These are phyloP conservation scores for Loripinus fragilis DNA, from an alignment of 2,888 invertebrate species.

Conservation along the genomic window DNA sequence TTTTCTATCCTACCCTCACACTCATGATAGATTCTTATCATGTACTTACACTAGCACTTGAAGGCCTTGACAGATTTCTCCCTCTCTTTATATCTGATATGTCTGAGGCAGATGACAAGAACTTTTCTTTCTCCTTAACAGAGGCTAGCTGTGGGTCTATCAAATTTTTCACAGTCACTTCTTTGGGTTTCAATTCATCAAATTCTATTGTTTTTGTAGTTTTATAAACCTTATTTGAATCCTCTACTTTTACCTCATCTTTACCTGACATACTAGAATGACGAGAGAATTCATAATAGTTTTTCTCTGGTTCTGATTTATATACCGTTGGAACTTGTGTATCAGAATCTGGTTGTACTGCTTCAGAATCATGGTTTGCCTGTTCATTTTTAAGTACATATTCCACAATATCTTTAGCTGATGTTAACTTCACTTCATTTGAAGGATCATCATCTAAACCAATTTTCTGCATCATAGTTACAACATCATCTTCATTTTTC, in stretches of 20 bases:
- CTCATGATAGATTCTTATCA: no score
- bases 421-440: background rate
- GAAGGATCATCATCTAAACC: constrained; percentile 46
- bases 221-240: constrained; percentile 46
- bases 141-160: constrained; percentile 56
- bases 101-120: constrained; percentile 38
- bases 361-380: background rate
- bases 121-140: constrained; percentile 50
- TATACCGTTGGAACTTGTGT: constrained; percentile 47
- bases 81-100: constrained; percentile 37
- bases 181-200: constrained; percentile 62
- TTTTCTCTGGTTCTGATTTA: constrained; percentile 64
- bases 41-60: constrained; percentile 62
- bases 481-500: constrained; percentile 58
- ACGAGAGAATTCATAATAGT: constrained; percentile 67
- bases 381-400: constrained; percentile 5
- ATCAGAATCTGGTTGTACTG: background rate
- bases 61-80: constrained; percentile 50
- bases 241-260: background rate
- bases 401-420: constrained; percentile 17
- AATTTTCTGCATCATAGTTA: constrained; percentile 67
- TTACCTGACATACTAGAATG: constrained; percentile 50
- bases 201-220: constrained; percentile 67
- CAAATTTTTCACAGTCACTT: constrained; percentile 58
- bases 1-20: no score